Base-by-base conservation (phyloP, 2,797 vertebrate species). In the Melanotaenia nigrans region DNA sequence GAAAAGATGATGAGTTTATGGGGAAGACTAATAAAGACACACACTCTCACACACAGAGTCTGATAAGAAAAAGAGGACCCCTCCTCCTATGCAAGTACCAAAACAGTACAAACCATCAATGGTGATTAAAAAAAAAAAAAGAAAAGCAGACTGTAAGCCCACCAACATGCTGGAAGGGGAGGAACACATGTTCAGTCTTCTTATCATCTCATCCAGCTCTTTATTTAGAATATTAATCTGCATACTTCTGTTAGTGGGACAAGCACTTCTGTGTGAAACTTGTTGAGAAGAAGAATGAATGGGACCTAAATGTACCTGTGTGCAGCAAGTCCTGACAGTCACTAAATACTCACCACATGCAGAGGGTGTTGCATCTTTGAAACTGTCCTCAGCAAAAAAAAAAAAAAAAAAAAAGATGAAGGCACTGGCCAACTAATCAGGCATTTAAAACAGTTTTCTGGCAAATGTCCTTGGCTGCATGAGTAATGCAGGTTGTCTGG, bases 151-250 rank as follows among this genome's bases (percentile, higher is more conserved):
- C 32, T 57, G 67, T 72, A 77, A 77, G 57, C 73, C 71, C 77
- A 75, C 75, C 68, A 57, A 36, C 51, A 51, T 86, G 83, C 81
- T 72, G 75, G 71, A 89, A 75, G 78, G 82, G 66, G 79, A 81
- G 49, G 5, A 81, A 69, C 73, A 71, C 69, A 81, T 60, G 62
- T 32, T 35, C 65, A 69, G 84, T 89, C 75, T 75, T 80, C 61
- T 86, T 86, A 85, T 83, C 62, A 30, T 76, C 73, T 80, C 51
- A 67, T 77, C 24, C 61, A 83, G 82, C 67, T 70, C 70, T 82
- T 66, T 45, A 56, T 78, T 78, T 78, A 24, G 61, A 79, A 57
- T 81, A 71, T 82, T 60, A 22, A 67, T 49, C 58, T 61, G 32
- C 35, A 58, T 60, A 47, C 6, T 16, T 45, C 16, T 0, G 33